Evolutionary conservation across 2,888 invertebrate genomes (phyloP), one percentile per base, ranked within the genome.

Genomic region (Cheiracanthium punctorium): DNA sequence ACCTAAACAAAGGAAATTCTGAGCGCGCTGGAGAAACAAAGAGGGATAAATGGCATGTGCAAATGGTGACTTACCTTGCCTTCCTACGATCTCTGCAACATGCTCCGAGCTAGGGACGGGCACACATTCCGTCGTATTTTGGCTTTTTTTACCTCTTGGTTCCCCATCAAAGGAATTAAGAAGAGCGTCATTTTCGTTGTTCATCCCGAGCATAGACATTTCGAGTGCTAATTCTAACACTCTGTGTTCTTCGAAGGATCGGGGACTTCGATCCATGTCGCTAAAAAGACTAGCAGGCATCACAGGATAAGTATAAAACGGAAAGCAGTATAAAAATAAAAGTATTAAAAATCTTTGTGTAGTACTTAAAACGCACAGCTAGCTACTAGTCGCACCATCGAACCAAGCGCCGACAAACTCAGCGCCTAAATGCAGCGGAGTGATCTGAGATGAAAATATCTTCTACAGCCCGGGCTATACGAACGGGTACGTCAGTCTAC

Each of bases 121-220:
- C 90, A 99, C 99, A 93, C 98, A 98, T 94, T 99, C 98, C 88
- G 99, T 99, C 96, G 98, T 98, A 93, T 99, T 99, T 93, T 97
- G 97, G 90, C 96, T 96, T 93, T 97, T 97, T 94, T 97, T 97
- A 89, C 73, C 75, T 24, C 87, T 70, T 70, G 79, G 84, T 37
- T 87, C 77, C n/a, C 70, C 71, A 58, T 88, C 82, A 74, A 75
- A 80, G 37, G 82, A 33, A 88, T 88, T 87, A 88, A 88, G 88
- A 88, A 76, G 29, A 76, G 90, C 90, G 70, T 90, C 90, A 80
- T 89, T 85, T 37, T 82, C 80, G 77, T 76, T 82, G 79, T 65
- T 94, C 90, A 97, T 93, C 69, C 43, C 52, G 65, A 48, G 8
- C 95, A 97, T 95, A 90, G 96, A 96, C 90, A 98, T 93, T 93